Base-by-base conservation (phyloP, 2,888 invertebrate genomes). In the Seira ritae region DNA sequence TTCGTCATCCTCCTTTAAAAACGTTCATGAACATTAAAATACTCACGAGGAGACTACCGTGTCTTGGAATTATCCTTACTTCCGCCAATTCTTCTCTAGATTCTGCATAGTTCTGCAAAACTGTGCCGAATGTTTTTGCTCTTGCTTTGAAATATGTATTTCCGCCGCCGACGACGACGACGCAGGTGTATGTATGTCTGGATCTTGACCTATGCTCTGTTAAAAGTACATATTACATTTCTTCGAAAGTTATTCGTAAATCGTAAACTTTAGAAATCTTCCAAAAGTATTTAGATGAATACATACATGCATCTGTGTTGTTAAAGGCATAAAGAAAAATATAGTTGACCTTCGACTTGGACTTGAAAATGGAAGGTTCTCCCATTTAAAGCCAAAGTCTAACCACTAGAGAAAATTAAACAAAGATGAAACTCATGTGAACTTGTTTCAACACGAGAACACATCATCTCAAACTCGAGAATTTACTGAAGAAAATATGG, bases 261-360 rank as follows among this genome's bases (percentile, higher is more conserved):
- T 55, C 17, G 17, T 15, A 55, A 55, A 55, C n/a, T 31, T 4
- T 8, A 17, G n/a, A 55, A 55, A 55, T 55, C 55, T 12, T 55
- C n/a, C 55, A n/a, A 12, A 15, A 55, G 12, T 55, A 42, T n/a
- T n/a, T n/a, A n/a, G n/a, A n/a, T n/a, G n/a, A n/a, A n/a, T n/a
- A n/a, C n/a, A 31, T n/a, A 55, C 3, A 17, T 55, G 12, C 55
- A 68, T 68, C 68, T 24, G 23, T 19, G 37, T 24, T 66, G 23
- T 15, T 22, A 23, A 68, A 17, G 37, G 37, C 31, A 68, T 15
- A 37, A 68, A 37, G 17, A 23, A 37, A 68, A 37, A 69, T 69
- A 37, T 69, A 12, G 6, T 19, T 73, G 37, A 73, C 73, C 73
- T 73, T 73, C 73, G 22, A 73, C 73, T 73, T 73, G 73, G 73